These are phyloP conservation scores for Hippocampus comes DNA, from an alignment of 2,113 vertebrate genomes.

Conservation along the genomic window DNA sequence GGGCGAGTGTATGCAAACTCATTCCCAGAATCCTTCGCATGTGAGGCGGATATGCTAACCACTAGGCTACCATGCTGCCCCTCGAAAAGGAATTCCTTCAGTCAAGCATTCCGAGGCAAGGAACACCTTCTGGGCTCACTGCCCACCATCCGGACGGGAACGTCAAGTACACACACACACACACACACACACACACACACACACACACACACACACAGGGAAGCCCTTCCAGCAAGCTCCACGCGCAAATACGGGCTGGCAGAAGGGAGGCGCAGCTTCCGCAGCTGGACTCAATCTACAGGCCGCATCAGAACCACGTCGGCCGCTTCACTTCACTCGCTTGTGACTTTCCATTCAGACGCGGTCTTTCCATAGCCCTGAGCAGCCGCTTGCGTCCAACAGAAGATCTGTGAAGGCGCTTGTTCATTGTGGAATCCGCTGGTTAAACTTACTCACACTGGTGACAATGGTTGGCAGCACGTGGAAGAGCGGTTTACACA, in stretches of 20 bases:
- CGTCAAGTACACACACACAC: slow-evolving; percentile 2
- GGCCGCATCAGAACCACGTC: slow-evolving; percentile 59
- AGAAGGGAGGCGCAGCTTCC: slow-evolving; percentile 30
- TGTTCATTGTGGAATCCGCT: neutral
- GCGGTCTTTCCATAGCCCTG: slow-evolving; percentile 53
- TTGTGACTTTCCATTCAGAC: slow-evolving; percentile 3
- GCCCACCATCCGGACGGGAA: neutral
- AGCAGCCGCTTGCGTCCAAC: neutral
- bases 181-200: neutral
- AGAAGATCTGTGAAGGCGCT: neutral
- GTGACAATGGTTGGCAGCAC: neutral
- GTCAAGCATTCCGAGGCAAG: neutral
- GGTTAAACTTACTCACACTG: neutral
- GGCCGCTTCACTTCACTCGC: neutral
- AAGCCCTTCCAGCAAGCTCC: slow-evolving; percentile 41
- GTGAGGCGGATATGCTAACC: neutral
- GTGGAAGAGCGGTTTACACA: neutral
- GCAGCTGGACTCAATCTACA: slow-evolving; percentile 61
- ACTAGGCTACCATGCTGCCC: neutral
- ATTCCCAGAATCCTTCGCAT: neutral
- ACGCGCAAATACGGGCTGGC: neutral
- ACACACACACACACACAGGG: slow-evolving; percentile 31
- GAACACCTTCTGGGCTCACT: neutral
- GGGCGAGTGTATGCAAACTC: neutral
- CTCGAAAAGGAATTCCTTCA: neutral